Evolutionary conservation across 1,140 invertebrate genomes (phyloP), one percentile per base, ranked within the genome.

Genomic region (Drosophila nannoptera): DNA sequence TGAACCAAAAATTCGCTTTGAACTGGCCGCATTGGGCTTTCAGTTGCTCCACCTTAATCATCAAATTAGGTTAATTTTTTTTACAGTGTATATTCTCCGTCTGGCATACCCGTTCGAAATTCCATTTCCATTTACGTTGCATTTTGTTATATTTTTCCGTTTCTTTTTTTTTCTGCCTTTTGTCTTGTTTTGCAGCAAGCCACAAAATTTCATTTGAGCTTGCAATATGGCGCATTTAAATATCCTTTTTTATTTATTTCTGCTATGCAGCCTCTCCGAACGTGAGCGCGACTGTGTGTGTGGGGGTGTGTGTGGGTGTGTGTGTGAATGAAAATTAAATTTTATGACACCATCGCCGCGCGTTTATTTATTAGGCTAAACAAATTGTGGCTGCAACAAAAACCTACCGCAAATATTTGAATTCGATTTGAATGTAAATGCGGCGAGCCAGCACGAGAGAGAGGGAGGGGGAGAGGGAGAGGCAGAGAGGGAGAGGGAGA

Each of bases 181-280:
- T 49, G 22, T 48, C 66, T 59, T 65, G 43, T 58, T 75, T 77
- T 71, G 58, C 43, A 80, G 69, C 76, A 77, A 75, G 73, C 81
- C 81, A 86, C 81, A 86, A 86, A 84, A 84, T 86, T 84, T 86
- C 81, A 84, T 84, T 84, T 84, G 67, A 71, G 77, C 73, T 86
- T 77, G 70, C 81, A 84, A 84, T 80, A 84, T 84, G 81, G 73
- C 48, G 77, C 77, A 77, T 86, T 86, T 86, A 77, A 74, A 82
- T 81, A 54, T 74, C 16, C 42, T 59, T 49, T 69, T 59, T 54
- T 31, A 65, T 58, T 48, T 16, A 11, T 59, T 35, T 54, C 48
- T 49, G 16, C 54, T 43, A 52, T 60, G 65, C 50, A 43, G 11
- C 52, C 12, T 42, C 11, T 40, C 12, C 36, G 3, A 22, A 22